Base-by-base conservation (phyloP, 2,113 vertebrate genomes). In the Ciconia stormi region DNA sequence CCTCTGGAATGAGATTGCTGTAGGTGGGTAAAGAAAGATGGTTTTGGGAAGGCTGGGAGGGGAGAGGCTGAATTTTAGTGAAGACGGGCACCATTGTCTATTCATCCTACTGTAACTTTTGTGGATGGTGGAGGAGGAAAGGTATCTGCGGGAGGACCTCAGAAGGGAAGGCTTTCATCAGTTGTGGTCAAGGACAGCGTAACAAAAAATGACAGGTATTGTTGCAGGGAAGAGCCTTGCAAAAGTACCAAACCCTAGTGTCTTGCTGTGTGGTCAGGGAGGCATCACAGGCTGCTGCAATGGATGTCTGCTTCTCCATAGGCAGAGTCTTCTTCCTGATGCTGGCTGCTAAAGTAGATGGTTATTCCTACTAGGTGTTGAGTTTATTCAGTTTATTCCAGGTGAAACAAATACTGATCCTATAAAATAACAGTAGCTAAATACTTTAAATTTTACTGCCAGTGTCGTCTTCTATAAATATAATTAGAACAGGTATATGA, bases 241-340 rank as follows among this genome's bases (percentile, higher is more conserved):
- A 12, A 4, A 47, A 49, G 61, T 13, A 15, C 16, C 38, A 67
- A 58, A 7, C 9, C 46, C 49, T 40, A 42, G 15, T 36, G 40
- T 19, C 30, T 44, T 27, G 42, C 40, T 30, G n/a, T 29, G 19
- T 4, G 7, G 52, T 65, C 10, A 5, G n/a, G 66, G 47, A 62
- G 52, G 26, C 40, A 30, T 22, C 32, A 2, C 29, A 21, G 36
- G 27, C 65, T 63, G 47, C 40, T 6, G 2, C 16, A 47, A 1
- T 16, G 20, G 18, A 8, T 66, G 5, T 32, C 20, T n/a, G 9
- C 52, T 61, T 3, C n/a, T 65, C 44, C 1, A 0, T 3, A 8
- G 44, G 36, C 72, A 62, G 19, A 7, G 6, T 26, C 34, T 47
- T 56, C 56, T 82, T 27, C 66, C 36, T 72, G 22, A 2, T 67